Conservation (phyloP, 2,888 invertebrate species). For the Criorhina ranunculi region DNA sequence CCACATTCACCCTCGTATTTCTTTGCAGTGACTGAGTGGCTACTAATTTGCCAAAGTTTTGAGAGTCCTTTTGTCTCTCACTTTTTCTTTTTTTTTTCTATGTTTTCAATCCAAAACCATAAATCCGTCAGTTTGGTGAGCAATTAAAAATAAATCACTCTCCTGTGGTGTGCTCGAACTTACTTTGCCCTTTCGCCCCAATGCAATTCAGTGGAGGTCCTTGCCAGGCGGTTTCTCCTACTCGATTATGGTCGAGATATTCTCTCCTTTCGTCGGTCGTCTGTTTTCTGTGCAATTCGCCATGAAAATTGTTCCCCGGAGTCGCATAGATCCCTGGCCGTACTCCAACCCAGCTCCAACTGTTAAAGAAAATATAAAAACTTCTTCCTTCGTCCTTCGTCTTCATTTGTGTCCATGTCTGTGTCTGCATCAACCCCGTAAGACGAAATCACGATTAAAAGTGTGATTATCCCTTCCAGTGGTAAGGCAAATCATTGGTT, state of each 20-base stretch:
- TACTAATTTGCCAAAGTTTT: constrained; percentile 70
- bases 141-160: constrained; percentile 79
- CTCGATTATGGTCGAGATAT: constrained; percentile 68
- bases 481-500: constrained; percentile 53
- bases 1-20: constrained; percentile 31
- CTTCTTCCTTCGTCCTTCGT: not conserved
- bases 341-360: not conserved
- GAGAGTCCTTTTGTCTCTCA: constrained; percentile 38
- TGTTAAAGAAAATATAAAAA: constrained; percentile 28
- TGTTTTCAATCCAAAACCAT: constrained; percentile 68
- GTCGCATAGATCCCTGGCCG: constrained; percentile 57
- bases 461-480: constrained; percentile 83
- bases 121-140: constrained; percentile 78
- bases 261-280: constrained; percentile 29
- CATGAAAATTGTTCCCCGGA: constrained; percentile 64
- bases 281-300: constrained; percentile 38
- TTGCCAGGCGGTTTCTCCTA: constrained; percentile 53
- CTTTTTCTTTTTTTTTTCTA: not conserved
- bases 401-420: not conserved
- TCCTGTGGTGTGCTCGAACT: constrained; percentile 76
- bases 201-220: constrained; percentile 4
- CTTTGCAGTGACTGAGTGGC: constrained; percentile 56
- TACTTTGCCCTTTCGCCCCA: constrained; percentile 38
- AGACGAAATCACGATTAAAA: constrained; percentile 83
- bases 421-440: constrained; percentile 9